Percentiles rank a stretch among this genome's conserved stretches.
Evolutionary conservation across 35 echinoderm and acorn worm genomes (phyloP).

Genomic region (Apostichopus californicus): DNA sequence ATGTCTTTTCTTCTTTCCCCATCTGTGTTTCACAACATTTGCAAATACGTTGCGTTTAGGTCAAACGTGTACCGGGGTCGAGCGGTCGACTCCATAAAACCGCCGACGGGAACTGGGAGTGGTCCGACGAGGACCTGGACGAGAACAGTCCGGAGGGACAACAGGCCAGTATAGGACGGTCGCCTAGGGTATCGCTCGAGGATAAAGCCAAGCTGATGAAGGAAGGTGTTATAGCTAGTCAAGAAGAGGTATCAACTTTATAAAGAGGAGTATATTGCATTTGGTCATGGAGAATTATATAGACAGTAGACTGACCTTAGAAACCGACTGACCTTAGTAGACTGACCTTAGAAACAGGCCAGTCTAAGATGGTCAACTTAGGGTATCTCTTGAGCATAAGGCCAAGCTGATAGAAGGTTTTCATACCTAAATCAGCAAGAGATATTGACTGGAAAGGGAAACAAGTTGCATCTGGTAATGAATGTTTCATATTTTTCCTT

Average conservation of each 20-base stretch:
- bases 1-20: neutral
- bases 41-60: conserved; percentile 51
- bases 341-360: too few species aligned
- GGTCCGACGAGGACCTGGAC: conserved; percentile 97
- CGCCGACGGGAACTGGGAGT: conserved; percentile 89
- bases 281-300: too few species aligned
- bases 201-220: conserved; percentile 55
- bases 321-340: too few species aligned
- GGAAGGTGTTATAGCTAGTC: conserved; percentile 35
- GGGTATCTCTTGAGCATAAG: too few species aligned
- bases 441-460: too few species aligned
- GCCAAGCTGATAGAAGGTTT: too few species aligned
- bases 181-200: conserved; percentile 66
- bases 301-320: too few species aligned
- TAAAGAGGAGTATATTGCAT: too few species aligned
- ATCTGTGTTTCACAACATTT: neutral
- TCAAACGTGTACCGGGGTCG: conserved; percentile 94
- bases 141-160: conserved; percentile 77
- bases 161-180: conserved; percentile 81
- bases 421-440: too few species aligned
- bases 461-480: too few species aligned
- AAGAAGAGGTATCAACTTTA: conserved; percentile 1
- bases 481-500: too few species aligned
- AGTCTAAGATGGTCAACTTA: too few species aligned
- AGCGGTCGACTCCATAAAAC: conserved; percentile 87